phyloP scores from a whole-genome alignment of 2,113 vertebrate species.

The Hippocampus comes region DNA sequence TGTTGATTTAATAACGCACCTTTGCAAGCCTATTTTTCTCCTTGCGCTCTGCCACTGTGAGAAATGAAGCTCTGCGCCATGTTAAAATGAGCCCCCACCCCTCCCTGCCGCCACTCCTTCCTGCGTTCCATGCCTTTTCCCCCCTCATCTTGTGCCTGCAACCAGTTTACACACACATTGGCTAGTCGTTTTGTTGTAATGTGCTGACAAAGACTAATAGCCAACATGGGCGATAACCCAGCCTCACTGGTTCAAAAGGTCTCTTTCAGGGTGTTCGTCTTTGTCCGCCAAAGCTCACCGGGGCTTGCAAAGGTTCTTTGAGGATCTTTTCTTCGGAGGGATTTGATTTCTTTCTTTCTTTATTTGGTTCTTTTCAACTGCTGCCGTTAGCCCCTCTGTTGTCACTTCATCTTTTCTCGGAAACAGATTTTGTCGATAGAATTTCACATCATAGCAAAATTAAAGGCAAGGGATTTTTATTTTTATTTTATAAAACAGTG shows the following conservation, averaged over 20 bases:
- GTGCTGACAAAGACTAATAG: background rate
- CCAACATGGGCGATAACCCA: background rate
- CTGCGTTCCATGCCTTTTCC: background rate
- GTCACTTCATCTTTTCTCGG: slow-evolving; percentile 24
- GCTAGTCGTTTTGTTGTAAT: background rate
- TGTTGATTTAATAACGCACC: background rate
- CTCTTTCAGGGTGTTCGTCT: background rate
- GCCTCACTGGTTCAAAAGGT: background rate
- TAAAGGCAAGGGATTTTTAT: slow-evolving; percentile 22
- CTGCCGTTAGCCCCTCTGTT: slow-evolving; percentile 15
- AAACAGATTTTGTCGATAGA: slow-evolving; percentile 32
- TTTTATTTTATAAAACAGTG: too few relatives aligned
- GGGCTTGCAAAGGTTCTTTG: background rate
- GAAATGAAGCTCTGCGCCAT: background rate
- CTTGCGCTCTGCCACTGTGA: background rate
- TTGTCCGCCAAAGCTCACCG: background rate
- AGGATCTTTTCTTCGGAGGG: background rate
- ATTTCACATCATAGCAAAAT: slow-evolving; percentile 47
- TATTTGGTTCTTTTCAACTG: background rate
- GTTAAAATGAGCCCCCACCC: background rate
- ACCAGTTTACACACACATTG: background rate
- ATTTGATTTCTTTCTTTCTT: background rate
- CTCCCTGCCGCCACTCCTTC: background rate
- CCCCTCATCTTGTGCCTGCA: background rate
- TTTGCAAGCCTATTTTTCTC: background rate